A percentile compares a stretch with the other conserved stretches of the same genome.
Conservation (phyloP, 2,113 vertebrate species). For the Brachypteracias leptosomus region DNA sequence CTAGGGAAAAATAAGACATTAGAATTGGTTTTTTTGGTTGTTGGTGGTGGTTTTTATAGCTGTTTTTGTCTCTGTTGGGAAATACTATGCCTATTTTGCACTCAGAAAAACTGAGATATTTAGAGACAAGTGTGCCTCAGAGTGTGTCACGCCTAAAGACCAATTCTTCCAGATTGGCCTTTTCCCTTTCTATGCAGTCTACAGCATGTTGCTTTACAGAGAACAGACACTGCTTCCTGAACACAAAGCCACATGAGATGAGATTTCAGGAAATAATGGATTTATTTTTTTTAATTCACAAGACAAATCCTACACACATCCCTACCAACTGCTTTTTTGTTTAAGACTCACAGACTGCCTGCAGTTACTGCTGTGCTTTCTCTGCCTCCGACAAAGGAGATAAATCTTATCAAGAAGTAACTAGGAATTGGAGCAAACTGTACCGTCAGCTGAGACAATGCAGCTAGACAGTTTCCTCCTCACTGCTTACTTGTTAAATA, state of each 20-base stretch:
- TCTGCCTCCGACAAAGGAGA: slow-evolving; percentile 5
- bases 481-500: slow-evolving; percentile 62
- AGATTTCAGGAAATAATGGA: not conserved
- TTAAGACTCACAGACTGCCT: not conserved
- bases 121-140: not conserved
- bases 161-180: not conserved
- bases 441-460: not conserved
- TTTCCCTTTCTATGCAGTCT: not conserved
- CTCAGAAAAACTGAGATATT: not conserved
- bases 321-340: not conserved
- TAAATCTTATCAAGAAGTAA: slow-evolving; percentile 52
- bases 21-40: no score
- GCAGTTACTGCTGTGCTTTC: not conserved
- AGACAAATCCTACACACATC: not conserved
- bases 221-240: slow-evolving; percentile 10
- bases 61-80: slow-evolving; percentile 15
- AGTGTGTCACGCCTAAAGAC: not conserved
- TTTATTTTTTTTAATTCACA: not conserved
- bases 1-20: not conserved
- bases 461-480: slow-evolving; percentile 16
- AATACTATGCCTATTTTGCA: not conserved
- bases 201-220: not conserved
- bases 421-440: slow-evolving; percentile 47
- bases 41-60: no score
- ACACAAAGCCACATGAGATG: slow-evolving; percentile 1